Evolutionary conservation across 2,888 invertebrate species (phyloP).

Genomic region (Agrilus mali): DNA sequence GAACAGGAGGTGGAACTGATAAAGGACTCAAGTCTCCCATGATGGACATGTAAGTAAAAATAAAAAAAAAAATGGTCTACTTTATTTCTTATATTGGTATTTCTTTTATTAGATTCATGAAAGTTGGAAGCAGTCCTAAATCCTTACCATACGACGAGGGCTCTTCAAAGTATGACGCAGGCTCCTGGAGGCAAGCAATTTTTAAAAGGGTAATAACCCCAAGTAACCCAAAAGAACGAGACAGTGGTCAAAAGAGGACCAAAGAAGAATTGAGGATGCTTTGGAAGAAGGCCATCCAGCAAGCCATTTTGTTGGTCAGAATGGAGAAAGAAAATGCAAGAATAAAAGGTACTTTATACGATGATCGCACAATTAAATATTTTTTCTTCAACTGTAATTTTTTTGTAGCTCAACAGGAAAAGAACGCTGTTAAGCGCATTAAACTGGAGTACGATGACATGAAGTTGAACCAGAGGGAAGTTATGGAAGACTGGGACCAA

Average conservation of each 20-base stretch:
- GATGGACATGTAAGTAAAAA: constrained; percentile 67
- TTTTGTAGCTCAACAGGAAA: constrained; percentile 61
- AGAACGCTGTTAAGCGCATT: constrained; percentile 74
- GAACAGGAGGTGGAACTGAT: constrained; percentile 18
- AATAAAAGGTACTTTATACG: constrained; percentile 66
- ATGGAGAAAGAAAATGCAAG: constrained; percentile 94
- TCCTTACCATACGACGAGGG: constrained; percentile 19
- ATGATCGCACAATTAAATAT: no score
- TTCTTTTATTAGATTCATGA: constrained; percentile 52
- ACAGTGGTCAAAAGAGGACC: constrained; percentile 33
- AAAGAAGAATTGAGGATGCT: constrained; percentile 62
- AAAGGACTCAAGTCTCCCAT: constrained; percentile 52
- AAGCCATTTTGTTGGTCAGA: constrained; percentile 82
- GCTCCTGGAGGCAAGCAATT: constrained; percentile 76
- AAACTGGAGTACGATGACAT: constrained; percentile 88
- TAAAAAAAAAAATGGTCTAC: no score
- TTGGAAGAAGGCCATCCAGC: constrained; percentile 89
- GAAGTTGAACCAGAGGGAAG: constrained; percentile 47
- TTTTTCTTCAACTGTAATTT: constrained; percentile 13
- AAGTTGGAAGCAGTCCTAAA: constrained; percentile 66
- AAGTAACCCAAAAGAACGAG: constrained; percentile 33
- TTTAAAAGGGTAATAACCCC: constrained; percentile 65
- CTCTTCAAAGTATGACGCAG: constrained; percentile 30
- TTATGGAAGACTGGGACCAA: constrained; percentile 61
- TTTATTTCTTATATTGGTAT: background rate